A percentile compares a stretch with the other conserved stretches of the same genome.
Conservation (phyloP, 2,888 invertebrate genomes). For the Brachyptera risi region DNA sequence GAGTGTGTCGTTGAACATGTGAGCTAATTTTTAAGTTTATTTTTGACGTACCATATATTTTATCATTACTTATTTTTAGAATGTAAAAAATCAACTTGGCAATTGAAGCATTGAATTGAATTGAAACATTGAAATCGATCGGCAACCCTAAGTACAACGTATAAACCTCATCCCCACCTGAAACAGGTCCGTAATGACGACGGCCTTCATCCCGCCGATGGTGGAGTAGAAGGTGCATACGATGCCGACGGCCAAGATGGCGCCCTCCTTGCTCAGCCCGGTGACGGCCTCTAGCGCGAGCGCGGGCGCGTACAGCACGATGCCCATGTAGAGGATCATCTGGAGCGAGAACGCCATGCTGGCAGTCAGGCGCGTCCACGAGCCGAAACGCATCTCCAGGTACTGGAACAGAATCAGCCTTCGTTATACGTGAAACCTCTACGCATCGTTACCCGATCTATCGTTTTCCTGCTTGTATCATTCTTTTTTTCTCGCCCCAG, state of each 20-base stretch:
- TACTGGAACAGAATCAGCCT: constrained; percentile 71
- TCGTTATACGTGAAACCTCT: no score
- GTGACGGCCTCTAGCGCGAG: constrained; percentile 84
- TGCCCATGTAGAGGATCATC: constrained; percentile 86
- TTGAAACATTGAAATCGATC: no score
- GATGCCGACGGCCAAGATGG: constrained; percentile 67
- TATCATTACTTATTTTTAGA: no score
- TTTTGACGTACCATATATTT: no score
- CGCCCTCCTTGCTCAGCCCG: constrained; percentile 66
- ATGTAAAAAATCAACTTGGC: no score
- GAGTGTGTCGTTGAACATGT: no score
- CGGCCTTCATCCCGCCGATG: constrained; percentile 88
- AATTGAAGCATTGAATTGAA: no score
- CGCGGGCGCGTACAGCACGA: constrained; percentile 91
- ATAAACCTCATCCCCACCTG: no score
- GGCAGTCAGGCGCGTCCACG: constrained; percentile 67
- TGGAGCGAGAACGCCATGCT: constrained; percentile 83
- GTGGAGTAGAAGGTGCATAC: constrained; percentile 85
- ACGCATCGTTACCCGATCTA: no score
- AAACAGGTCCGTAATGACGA: constrained; percentile 80
- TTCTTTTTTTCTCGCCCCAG: no score
- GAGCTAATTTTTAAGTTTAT: no score
- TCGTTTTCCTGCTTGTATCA: no score
- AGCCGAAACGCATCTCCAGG: constrained; percentile 81
- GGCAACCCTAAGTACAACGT: background rate